Base-by-base conservation (phyloP, 2,888 invertebrate genomes). In the Melipona bicolor region DNA sequence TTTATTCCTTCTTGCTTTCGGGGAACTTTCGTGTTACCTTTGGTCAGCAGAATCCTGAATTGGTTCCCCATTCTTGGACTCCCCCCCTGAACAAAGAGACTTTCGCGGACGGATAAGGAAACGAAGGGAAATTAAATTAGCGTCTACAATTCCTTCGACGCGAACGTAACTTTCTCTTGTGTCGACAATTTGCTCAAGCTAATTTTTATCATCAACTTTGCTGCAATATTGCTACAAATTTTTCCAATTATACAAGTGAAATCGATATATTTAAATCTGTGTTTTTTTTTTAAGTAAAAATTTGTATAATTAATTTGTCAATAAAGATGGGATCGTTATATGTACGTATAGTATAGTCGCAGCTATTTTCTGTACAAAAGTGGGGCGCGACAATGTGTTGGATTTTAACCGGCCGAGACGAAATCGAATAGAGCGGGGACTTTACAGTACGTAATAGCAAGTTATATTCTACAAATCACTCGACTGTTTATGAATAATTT, bases 401-500 rank as follows among this genome's bases (percentile, higher is more conserved):
- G 27, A 4, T 43, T 64, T 59, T 21, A 52, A 76, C 49, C 6
- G 21, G 49, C 32, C 68, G 77, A 27, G 32, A 65, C 36, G 52
- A 73, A 67, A 87, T 85, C 73, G 80, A 87, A 81, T 67, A 70
- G 67, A 76, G 64, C 78, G 69, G 64, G 73, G 64, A 82, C 75
- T 75, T 83, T 84, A 79, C 80, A 79, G 67, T 72, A 27, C 65
- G 74, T 87, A 83, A 86, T 80, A 75, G 83, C 83, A 84, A 88
- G 89, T 91, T 89, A 89, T 90, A 90, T 90, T 90, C 91, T 90
- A 92, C 91, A 91, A 90, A 85, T 88, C 90, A 87, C 90, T 90
- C 86, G 91, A 90, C 91, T 91, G 89, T 91, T 90, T 91, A 91
- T 92, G 91, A 92, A 92, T 92, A 92, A 92, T 92, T 92, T 91